Evolutionary conservation across 2,888 invertebrate genomes (phyloP), one percentile per base, ranked within the genome.

Genomic region (Dromius quadrimaculatus): DNA sequence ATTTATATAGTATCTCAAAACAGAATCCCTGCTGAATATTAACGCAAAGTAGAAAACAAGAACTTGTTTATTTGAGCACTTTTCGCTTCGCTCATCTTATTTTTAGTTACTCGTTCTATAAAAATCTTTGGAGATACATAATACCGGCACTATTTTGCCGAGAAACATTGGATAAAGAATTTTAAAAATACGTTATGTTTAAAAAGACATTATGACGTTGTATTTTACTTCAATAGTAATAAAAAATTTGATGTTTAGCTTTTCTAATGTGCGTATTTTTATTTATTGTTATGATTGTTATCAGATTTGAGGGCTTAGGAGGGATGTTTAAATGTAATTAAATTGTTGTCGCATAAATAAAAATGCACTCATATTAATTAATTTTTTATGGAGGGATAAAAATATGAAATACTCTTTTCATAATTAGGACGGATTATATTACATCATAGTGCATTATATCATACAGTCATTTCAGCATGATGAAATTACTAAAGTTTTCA

Each of bases 261-360:
- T 15, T 54, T 54, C 28, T 54, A 54, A 54, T 54, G 50, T 28
- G 28, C 15, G 13, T 54, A 23, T 28, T 54, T 28, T 54, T 54
- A 54, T 54, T 54, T 54, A 54, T 54, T 28, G 28, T 54, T 28
- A 8, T n/a, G 1, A 8, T 8, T 28, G 15, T 54, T 54, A 59
- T 59, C 59, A 36, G 59, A 59, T 59, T 36, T 59, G 20, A 13
- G 17, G 36, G 4, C 22, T 23, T 23, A 5, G 41, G 20, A 38
- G 32, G 59, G 45, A 68, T 68, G 68, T 59, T 38, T 59, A 68
- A 68, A 68, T 68, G 43, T 68, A 68, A 68, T 68, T 68, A 68
- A 68, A 68, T 43, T 68, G 59, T 68, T 59, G 59, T 43, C 20
- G 32, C 68, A 59, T 68, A 68, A 68, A 68, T 68, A 68, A 57